Conservation (phyloP, 2,888 invertebrate genomes). For the Prosopocoilus inquinatus region DNA sequence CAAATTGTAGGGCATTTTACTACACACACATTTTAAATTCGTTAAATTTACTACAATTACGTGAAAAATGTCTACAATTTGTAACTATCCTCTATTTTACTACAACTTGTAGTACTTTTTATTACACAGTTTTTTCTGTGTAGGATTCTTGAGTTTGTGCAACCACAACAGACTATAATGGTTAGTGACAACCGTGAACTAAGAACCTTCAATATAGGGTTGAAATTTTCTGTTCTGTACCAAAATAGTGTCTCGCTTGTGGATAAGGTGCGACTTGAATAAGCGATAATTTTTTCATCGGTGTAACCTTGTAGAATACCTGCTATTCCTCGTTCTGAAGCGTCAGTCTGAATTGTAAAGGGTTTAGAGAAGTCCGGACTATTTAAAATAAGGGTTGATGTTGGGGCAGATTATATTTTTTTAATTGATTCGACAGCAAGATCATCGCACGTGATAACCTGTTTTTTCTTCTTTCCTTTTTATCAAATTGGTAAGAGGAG, state of each 20-base stretch:
- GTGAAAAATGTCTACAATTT: too few species aligned
- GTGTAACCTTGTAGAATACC: conserved; percentile 25
- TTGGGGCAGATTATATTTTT: conserved; percentile 26
- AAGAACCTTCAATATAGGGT: conserved; percentile 23
- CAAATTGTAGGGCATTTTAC: too few species aligned
- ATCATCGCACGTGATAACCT: conserved; percentile 24
- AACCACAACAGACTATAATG: too few species aligned
- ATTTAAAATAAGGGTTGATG: conserved; percentile 27
- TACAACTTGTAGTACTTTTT: too few species aligned
- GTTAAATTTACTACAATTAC: too few species aligned
- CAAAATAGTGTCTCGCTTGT: conserved; percentile 29
- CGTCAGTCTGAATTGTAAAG: conserved; percentile 34
- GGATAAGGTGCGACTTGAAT: conserved; percentile 29
- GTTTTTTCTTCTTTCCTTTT: conserved; percentile 27
- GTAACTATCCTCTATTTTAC: too few species aligned
- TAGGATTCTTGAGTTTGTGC: too few species aligned
- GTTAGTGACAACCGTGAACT: conserved; percentile 13
- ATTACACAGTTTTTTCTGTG: too few species aligned
- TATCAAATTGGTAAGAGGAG: conserved; percentile 29
- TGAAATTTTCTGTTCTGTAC: conserved; percentile 34
- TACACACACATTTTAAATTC: too few species aligned
- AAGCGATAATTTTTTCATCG: conserved; percentile 29
- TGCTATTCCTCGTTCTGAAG: conserved; percentile 28
- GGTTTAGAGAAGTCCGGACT: conserved; percentile 30
- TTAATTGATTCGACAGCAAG: conserved; percentile 28